Base-by-base conservation (phyloP, 2,888 invertebrate species). In the Leptopilina syphax region DNA sequence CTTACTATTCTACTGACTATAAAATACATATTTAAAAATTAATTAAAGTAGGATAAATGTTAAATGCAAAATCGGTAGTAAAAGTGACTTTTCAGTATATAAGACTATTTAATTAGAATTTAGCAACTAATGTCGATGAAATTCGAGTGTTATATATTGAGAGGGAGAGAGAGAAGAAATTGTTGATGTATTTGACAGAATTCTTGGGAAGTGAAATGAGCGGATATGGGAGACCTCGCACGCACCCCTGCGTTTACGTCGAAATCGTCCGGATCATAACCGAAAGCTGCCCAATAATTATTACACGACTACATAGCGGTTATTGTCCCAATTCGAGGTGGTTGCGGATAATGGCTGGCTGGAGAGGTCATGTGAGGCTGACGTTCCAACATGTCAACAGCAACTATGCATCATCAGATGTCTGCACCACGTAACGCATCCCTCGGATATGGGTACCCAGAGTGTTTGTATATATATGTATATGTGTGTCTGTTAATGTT, bases 341-440 rank as follows among this genome's bases (percentile, higher is more conserved):
- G 87, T 88, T 88, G 89, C 85, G 88, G 87, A 88, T 89, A 89
- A 89, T 89, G 87, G 87, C 86, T 87, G 86, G 84, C 88, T 89
- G 84, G 89, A 90, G 90, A 89, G 90, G 88, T 89, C 91, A 90
- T 89, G 88, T 90, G 91, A 91, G 87, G 84, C 88, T 91, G 91
- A 91, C 91, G 89, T 90, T 88, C 88, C 88, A 86, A 88, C 91
- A 88, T 91, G 91, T 91, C 91, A 91, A 91, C 91, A 90, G 89
- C 91, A 91, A 90, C 90, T 90, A 91, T 91, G 91, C 91, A 91
- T 91, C 91, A 91, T 90, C 89, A 87, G 87, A 88, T 90, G 91
- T 91, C 91, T 87, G 84, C 83, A 84, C 88, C 91, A 91, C 89
- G 90, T 86, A 86, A 81, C 79, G 73, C 80, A 68, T 80, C 79